Base-by-base conservation (phyloP, 2,888 invertebrate genomes). In the Crossocerus cetratus region DNA sequence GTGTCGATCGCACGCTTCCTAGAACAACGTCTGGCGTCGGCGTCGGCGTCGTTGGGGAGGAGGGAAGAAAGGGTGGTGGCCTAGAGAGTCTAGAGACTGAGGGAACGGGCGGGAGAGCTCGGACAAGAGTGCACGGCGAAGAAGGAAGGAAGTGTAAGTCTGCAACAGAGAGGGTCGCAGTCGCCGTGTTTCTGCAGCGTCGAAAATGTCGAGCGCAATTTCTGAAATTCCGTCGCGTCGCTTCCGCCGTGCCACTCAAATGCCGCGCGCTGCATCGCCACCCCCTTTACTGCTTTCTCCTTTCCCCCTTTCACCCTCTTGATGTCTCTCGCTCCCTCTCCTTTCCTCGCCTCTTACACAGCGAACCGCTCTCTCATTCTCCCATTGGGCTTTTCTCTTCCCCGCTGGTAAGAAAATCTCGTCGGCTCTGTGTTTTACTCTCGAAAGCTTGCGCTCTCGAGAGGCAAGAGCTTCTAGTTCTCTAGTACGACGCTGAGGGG, bases 141-240 rank as follows among this genome's bases (percentile, higher is more conserved):
- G 63, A 63, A 43, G 54, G 53, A 42, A 61, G 20, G 49, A 45
- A 44, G 60, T 21, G 22, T n/a, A 16, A 45, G 32, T 32, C 32
- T 32, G 32, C 32, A 32, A 32, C 16, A 18, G 16, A 43, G 21
- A 44, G 21, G 49, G 49, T 21, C 5, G 56, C 16, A 22, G 53
- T 13, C 22, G 16, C 22, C 14, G 64, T 18, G 61, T n/a, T 60
- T 14, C 58, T 22, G 63, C 42, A 16, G 55, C 42, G 21, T 49
- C 60, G 72, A 74, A 83, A 83, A 80, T 83, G 83, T 82, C 80
- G 72, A 72, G 74, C 70, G 83, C 77, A 82, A 83, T 83, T 83
- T 83, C 83, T 78, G 76, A 83, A 83, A 83, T 83, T 83, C 80
- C 82, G 64, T 74, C 72, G 81, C 66, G 75, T 78, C 78, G 78